These are phyloP conservation scores for Myiothlypis coronata DNA, from an alignment of 2,797 vertebrate genomes.

Conservation along the genomic window DNA sequence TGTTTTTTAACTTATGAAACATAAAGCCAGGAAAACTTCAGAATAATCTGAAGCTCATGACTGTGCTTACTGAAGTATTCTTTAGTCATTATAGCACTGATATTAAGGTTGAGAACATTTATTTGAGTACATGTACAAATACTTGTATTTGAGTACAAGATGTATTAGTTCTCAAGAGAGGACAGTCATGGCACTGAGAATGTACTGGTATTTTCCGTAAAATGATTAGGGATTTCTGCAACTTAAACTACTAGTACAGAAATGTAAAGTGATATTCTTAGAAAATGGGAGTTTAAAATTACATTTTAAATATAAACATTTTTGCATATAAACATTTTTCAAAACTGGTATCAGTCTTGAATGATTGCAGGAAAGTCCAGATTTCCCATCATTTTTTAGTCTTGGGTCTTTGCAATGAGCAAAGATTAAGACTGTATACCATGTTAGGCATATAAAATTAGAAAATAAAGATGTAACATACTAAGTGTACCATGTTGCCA, in stretches of 20 bases:
- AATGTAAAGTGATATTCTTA: background rate
- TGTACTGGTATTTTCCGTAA: background rate
- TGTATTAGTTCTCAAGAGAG: background rate
- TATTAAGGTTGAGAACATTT: background rate
- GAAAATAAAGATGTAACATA: background rate
- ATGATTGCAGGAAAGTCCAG: background rate
- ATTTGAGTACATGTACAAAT: background rate
- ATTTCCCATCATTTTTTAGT: background rate
- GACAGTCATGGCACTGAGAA: background rate
- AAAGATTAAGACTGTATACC: background rate
- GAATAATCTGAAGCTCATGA: background rate
- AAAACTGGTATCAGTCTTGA: background rate
- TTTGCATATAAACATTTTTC: background rate
- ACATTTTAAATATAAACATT: background rate
- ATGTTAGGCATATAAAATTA: background rate
- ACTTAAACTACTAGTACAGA: background rate
- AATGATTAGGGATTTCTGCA: background rate
- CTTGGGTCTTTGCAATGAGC: background rate
- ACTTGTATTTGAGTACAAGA: background rate
- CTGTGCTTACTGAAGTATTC: background rate
- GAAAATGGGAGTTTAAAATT: background rate
- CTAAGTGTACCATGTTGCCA: background rate
- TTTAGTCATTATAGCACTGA: background rate
- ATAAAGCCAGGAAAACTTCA: background rate
- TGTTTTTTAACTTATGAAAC: background rate